phyloP scores from a whole-genome alignment of 2,797 vertebrate species.

The Miichthys miiuy region DNA sequence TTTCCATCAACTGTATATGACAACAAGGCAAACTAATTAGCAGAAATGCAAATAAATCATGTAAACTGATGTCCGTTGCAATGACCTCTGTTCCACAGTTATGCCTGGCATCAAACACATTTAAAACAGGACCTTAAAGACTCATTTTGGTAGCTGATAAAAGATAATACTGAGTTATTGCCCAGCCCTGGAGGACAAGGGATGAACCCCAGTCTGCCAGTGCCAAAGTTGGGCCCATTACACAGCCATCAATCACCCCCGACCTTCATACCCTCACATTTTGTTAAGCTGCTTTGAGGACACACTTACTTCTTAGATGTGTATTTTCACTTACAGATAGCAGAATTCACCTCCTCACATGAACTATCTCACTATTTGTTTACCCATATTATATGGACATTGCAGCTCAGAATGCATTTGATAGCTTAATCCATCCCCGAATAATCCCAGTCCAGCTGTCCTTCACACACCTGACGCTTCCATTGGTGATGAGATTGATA shows the following conservation, averaged over 20 bases:
- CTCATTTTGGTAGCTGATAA: neutral
- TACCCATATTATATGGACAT: slow-evolving; percentile 24
- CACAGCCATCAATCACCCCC: slow-evolving; percentile 13
- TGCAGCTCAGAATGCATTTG: slow-evolving; percentile 34
- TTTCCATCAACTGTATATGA: no score
- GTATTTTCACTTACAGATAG: slow-evolving; percentile 3
- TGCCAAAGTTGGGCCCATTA: slow-evolving; percentile 14
- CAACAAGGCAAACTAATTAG: no score
- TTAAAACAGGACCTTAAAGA: neutral
- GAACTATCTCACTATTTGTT: slow-evolving; percentile 19
- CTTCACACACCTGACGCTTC: slow-evolving; percentile 54
- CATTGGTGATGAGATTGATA: slow-evolving; percentile 64
- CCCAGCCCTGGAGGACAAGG: neutral
- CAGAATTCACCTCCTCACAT: slow-evolving; percentile 18
- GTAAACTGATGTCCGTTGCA: neutral
- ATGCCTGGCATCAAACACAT: neutral
- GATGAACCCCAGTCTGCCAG: neutral
- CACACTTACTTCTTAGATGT: neutral
- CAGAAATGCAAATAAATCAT: neutral
- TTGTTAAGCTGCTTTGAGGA: neutral
- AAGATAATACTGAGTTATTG: neutral
- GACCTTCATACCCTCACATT: neutral
- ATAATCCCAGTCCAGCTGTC: slow-evolving; percentile 47
- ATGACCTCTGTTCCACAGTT: neutral
- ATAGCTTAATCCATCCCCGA: slow-evolving; percentile 33